A percentile compares a stretch with the other conserved stretches of the same genome.
Conservation (phyloP, 2,888 invertebrate genomes). For the Polyommatus icarus region DNA sequence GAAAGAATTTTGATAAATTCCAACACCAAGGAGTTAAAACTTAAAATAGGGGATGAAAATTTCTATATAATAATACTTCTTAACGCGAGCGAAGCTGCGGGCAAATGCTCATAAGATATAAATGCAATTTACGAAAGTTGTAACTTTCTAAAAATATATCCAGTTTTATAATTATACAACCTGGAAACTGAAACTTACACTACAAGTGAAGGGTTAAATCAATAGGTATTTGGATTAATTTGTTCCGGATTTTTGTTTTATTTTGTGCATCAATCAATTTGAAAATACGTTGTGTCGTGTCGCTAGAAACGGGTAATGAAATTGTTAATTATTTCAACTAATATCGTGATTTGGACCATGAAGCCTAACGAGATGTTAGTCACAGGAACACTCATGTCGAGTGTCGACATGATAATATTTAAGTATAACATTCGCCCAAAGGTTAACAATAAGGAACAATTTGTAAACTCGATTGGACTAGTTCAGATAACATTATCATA, state of each 20-base stretch:
- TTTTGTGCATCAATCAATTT: slow-evolving; percentile 39
- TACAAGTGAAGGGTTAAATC: slow-evolving; percentile 80
- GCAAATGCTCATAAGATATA: no score
- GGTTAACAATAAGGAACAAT: slow-evolving; percentile 10
- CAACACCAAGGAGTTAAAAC: no score
- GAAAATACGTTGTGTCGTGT: slow-evolving; percentile 31
- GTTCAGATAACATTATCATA: not conserved
- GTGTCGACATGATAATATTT: not conserved
- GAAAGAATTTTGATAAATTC: no score
- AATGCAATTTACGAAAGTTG: not conserved
- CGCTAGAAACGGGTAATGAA: not conserved
- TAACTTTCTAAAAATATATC: not conserved
- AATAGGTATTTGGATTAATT: slow-evolving; percentile 73
- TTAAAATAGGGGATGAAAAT: no score
- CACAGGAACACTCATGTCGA: not conserved
- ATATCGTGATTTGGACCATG: not conserved
- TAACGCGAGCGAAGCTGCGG: no score
- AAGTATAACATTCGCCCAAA: slow-evolving; percentile 1
- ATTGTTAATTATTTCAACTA: not conserved
- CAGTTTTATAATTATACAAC: no score
- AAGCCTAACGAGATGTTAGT: not conserved
- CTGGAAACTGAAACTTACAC: no score
- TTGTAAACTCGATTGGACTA: slow-evolving; percentile 14
- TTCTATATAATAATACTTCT: no score
- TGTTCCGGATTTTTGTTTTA: slow-evolving; percentile 66